These are phyloP conservation scores for Lobophora halterata DNA, from an alignment of 2,888 invertebrate genomes.

Conservation along the genomic window DNA sequence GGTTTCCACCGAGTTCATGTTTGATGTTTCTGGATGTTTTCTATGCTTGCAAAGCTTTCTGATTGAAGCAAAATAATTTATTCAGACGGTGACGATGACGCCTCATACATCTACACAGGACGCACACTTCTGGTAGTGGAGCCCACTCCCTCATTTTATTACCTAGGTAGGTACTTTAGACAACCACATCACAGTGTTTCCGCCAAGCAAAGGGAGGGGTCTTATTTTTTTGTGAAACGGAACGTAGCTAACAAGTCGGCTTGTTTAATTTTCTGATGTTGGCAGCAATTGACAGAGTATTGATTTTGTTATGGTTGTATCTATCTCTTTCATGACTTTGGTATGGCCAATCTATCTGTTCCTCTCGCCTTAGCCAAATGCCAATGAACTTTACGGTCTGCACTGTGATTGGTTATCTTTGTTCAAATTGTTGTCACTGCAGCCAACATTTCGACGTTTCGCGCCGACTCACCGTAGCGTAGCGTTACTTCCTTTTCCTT, in stretches of 20 bases:
- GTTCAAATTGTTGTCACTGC: constrained; percentile 34
- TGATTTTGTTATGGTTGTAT: constrained; percentile 39
- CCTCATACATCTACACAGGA: no score
- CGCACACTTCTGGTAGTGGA: no score
- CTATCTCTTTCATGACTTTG: constrained; percentile 40
- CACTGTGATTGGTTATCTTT: constrained; percentile 52
- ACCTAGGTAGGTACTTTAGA: no score
- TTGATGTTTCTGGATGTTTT: no score
- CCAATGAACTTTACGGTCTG: constrained; percentile 62
- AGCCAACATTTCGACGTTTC: constrained; percentile 57
- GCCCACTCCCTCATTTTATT: no score
- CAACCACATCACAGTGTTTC: no score
- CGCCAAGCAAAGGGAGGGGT: background rate
- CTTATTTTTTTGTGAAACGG: constrained; percentile 5
- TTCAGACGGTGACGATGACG: no score
- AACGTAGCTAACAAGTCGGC: background rate
- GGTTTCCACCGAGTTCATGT: no score
- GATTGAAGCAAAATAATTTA: no score
- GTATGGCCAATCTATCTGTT: constrained; percentile 35
- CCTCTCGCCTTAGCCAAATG: constrained; percentile 42
- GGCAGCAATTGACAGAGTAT: constrained; percentile 47
- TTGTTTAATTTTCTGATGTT: constrained; percentile 39
- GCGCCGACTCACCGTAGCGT: constrained; percentile 57
- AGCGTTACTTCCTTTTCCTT: constrained; percentile 38
- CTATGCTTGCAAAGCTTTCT: no score